A percentile compares a stretch with the other conserved stretches of the same genome.
These are phyloP conservation scores for Eubucco bourcierii DNA, from an alignment of 2,113 vertebrate species.

Conservation along the genomic window DNA sequence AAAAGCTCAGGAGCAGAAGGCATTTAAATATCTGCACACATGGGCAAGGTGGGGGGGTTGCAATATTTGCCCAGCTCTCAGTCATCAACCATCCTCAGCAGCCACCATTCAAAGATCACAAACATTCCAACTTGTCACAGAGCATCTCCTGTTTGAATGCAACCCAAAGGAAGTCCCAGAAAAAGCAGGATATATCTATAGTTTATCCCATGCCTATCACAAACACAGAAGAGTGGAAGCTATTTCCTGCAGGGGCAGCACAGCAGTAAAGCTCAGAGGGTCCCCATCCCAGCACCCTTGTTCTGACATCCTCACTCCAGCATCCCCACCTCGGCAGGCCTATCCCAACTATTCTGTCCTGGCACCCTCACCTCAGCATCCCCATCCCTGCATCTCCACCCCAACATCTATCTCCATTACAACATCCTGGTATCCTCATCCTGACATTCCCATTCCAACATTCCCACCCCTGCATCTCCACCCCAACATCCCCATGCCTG, in stretches of 20 bases:
- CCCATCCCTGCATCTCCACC: too few relatives aligned
- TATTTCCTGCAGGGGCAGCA: not conserved
- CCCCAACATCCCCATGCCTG: too few relatives aligned
- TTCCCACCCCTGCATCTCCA: too few relatives aligned
- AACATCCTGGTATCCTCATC: too few relatives aligned
- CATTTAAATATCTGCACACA: not conserved
- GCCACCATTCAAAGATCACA: not conserved
- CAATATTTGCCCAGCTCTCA: not conserved
- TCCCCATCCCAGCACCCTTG: too few relatives aligned
- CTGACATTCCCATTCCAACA: too few relatives aligned
- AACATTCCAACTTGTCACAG: not conserved
- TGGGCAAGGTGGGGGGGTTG: not conserved
- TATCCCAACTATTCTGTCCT: too few relatives aligned
- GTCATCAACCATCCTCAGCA: not conserved
- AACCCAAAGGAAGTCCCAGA: not conserved
- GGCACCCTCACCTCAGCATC: too few relatives aligned
- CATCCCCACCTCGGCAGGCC: too few relatives aligned
- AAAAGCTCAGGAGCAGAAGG: not conserved
- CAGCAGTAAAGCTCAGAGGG: not conserved
- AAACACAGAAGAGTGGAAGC: not conserved
- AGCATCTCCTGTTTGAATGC: not conserved
- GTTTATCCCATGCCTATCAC: too few relatives aligned
- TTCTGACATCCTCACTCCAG: too few relatives aligned
- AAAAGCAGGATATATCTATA: not conserved
- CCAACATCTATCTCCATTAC: too few relatives aligned